Conservation (phyloP, 2,113 vertebrate species). For the Megaleporinus macrocephalus region DNA sequence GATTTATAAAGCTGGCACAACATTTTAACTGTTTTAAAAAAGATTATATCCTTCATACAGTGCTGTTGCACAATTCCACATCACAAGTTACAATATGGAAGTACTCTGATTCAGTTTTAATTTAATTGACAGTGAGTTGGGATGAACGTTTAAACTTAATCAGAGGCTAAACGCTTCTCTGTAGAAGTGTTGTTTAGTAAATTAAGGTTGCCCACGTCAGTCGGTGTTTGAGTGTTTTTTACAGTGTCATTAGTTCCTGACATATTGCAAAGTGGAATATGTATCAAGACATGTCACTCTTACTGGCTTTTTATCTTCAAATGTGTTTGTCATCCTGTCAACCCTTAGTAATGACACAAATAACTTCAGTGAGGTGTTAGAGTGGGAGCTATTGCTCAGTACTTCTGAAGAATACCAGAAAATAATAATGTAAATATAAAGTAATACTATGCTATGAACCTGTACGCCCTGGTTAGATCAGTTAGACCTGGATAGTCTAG, state of each 20-base stretch:
- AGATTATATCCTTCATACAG: neutral
- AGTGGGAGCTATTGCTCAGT: neutral
- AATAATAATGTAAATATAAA: neutral
- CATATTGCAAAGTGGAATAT: neutral
- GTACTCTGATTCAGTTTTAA: neutral
- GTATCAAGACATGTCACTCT: neutral
- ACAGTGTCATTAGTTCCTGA: neutral
- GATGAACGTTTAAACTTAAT: neutral
- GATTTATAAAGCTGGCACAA: neutral
- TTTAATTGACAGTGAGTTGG: neutral
- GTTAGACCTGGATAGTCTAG: too few species aligned
- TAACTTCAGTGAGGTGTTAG: neutral
- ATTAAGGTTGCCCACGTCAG: neutral
- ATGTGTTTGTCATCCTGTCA: neutral
- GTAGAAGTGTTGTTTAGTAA: neutral
- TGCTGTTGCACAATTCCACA: neutral
- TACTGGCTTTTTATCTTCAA: conserved; percentile 5
- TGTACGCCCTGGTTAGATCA: too few species aligned
- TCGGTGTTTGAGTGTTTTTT: too few species aligned
- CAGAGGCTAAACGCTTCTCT: neutral
- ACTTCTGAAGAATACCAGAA: neutral
- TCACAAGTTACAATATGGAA: neutral
- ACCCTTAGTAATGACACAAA: neutral
- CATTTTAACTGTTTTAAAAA: neutral
- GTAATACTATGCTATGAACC: neutral